These are phyloP conservation scores for Phyllotreta cruciferae DNA, from an alignment of 2,888 invertebrate species.

Conservation along the genomic window DNA sequence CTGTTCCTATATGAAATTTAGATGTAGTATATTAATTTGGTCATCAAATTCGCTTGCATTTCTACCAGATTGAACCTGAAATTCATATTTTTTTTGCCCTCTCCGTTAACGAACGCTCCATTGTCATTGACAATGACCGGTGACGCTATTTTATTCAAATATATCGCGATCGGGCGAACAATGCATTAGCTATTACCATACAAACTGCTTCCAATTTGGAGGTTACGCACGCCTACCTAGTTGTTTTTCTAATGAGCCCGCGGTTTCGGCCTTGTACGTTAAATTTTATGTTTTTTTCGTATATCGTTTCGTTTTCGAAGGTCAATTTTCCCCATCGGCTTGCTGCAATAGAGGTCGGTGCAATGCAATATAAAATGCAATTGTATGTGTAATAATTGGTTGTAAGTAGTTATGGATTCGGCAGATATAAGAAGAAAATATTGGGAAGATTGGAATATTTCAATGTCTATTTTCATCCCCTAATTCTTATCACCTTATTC, in stretches of 20 bases:
- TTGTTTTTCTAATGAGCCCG: constrained; percentile 36
- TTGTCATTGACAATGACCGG: constrained; percentile 18
- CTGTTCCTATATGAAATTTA: too few relatives aligned
- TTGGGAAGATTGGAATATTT: too few relatives aligned
- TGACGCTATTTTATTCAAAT: constrained; percentile 20
- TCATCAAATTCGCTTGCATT: not conserved
- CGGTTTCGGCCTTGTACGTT: constrained; percentile 26
- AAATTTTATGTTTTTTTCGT: constrained; percentile 7
- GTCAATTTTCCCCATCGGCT: too few relatives aligned
- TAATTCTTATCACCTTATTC: too few relatives aligned
- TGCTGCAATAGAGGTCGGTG: too few relatives aligned
- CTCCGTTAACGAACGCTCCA: not conserved
- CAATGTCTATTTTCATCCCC: too few relatives aligned
- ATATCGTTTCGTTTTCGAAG: too few relatives aligned
- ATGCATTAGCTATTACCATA: constrained; percentile 32
- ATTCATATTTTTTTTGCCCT: not conserved
- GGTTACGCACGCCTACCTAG: constrained; percentile 30
- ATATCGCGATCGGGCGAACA: constrained; percentile 24
- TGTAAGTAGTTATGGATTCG: too few relatives aligned
- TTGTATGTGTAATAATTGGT: too few relatives aligned
- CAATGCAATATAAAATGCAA: too few relatives aligned
- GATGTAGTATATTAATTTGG: not conserved
- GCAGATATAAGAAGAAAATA: too few relatives aligned
- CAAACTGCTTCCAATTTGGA: constrained; percentile 31
- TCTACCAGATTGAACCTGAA: too few relatives aligned